Evolutionary conservation across 2,888 invertebrate species (phyloP).

Genomic region (Lymantria dispar): DNA sequence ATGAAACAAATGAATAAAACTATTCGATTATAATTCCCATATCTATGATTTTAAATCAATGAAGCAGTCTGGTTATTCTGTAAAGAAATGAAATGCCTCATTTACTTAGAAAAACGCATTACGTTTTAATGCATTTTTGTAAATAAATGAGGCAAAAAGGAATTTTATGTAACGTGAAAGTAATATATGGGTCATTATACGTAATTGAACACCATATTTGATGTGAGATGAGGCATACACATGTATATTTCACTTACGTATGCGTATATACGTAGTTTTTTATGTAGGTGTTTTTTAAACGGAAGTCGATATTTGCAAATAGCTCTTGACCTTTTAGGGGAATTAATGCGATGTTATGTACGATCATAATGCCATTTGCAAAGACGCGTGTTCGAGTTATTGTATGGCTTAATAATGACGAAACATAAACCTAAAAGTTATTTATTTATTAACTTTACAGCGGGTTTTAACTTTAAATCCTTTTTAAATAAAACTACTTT

Average conservation of each 20-base stretch:
- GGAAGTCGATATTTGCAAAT: not conserved
- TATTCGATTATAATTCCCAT: too few relatives aligned
- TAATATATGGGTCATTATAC: slow-evolving; percentile 21
- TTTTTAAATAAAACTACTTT: too few relatives aligned
- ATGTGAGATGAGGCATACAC: slow-evolving; percentile 9
- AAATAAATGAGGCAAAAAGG: slow-evolving; percentile 13
- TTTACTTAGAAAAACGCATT: too few relatives aligned
- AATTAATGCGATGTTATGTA: not conserved
- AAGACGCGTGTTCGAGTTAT: not conserved
- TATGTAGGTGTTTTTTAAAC: not conserved
- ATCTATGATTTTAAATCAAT: too few relatives aligned
- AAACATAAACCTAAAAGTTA: too few relatives aligned
- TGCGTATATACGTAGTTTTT: not conserved
- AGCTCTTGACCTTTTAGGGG: not conserved
- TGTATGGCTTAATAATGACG: too few relatives aligned
- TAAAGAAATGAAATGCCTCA: too few relatives aligned
- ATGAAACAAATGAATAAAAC: too few relatives aligned
- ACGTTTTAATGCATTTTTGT: not conserved
- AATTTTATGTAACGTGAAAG: slow-evolving; percentile 33
- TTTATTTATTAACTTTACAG: too few relatives aligned
- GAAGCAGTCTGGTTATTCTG: too few relatives aligned
- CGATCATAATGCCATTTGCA: not conserved
- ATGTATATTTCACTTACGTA: not conserved
- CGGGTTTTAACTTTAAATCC: too few relatives aligned
- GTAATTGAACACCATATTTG: slow-evolving; percentile 8